These are phyloP conservation scores for Trinectes maculatus DNA, from an alignment of 2,113 vertebrate genomes.

Conservation along the genomic window DNA sequence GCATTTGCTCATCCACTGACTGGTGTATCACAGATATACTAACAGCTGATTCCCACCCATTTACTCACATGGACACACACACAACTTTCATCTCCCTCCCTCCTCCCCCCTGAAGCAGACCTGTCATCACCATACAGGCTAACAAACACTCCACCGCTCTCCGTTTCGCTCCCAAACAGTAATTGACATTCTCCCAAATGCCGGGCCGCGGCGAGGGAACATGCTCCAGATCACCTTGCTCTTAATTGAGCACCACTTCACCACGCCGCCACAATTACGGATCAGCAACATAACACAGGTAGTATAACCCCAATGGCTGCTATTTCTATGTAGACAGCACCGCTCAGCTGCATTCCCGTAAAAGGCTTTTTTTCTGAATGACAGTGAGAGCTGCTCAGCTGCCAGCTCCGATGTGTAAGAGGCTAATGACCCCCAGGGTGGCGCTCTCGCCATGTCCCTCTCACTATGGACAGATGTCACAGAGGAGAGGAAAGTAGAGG, in stretches of 20 bases:
- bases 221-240: constrained; percentile 61
- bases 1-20: constrained; percentile 51
- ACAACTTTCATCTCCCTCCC: constrained; percentile 47
- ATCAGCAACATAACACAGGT: constrained; percentile 58
- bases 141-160: constrained; percentile 41
- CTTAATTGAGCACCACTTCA: constrained; percentile 69
- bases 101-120: constrained; percentile 43
- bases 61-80: constrained; percentile 15
- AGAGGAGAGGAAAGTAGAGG: not conserved
- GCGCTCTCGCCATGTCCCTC: constrained; percentile 43
- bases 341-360: constrained; percentile 26
- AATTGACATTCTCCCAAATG: constrained; percentile 70
- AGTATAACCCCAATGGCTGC: constrained; percentile 48
- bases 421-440: constrained; percentile 30
- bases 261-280: constrained; percentile 49
- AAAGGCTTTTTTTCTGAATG: constrained; percentile 42
- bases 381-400: constrained; percentile 44
- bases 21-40: constrained; percentile 59
- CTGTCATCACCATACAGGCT: constrained; percentile 47
- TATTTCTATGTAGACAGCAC: constrained; percentile 48
- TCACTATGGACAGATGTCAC: constrained; percentile 17
- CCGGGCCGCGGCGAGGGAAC: constrained; percentile 48
- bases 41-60: constrained; percentile 68
- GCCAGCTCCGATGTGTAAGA: constrained; percentile 45
- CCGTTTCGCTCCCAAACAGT: constrained; percentile 46